A percentile compares a stretch with the other conserved stretches of the same genome.
phyloP scores from a whole-genome alignment of 2,888 invertebrate genomes.

The Noctuana brunneofusca region DNA sequence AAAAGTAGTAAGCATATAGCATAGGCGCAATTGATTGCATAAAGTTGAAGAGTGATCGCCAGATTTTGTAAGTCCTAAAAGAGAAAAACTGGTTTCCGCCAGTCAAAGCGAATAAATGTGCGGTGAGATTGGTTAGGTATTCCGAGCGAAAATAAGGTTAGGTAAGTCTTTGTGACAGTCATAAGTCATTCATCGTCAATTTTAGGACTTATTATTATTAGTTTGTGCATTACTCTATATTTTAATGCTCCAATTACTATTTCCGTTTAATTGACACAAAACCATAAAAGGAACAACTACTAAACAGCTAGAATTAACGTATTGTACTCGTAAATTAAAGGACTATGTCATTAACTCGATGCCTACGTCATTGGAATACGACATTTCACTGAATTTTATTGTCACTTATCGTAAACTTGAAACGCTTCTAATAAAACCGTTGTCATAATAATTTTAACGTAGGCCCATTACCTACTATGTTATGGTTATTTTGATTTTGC shows the following conservation, averaged over 20 bases:
- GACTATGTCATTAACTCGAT: slow-evolving; percentile 36
- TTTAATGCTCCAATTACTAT: background rate
- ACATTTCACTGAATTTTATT: slow-evolving; percentile 52
- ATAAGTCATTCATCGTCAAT: too few species aligned
- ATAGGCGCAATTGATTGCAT: too few species aligned
- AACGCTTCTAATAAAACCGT: slow-evolving; percentile 46
- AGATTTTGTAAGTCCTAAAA: too few species aligned
- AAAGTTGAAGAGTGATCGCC: too few species aligned
- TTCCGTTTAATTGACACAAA: background rate
- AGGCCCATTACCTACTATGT: background rate
- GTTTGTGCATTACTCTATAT: too few species aligned
- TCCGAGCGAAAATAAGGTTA: too few species aligned
- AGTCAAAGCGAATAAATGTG: too few species aligned
- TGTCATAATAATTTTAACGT: background rate
- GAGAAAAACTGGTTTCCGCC: too few species aligned
- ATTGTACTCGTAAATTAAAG: slow-evolving; percentile 49
- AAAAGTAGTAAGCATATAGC: too few species aligned
- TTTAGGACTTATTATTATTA: too few species aligned
- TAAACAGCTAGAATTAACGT: background rate
- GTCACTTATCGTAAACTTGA: slow-evolving; percentile 54
- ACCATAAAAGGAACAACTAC: background rate
- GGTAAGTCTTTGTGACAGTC: too few species aligned
- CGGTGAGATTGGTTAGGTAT: too few species aligned
- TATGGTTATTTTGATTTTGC: slow-evolving; percentile 7
- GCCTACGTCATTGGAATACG: slow-evolving; percentile 18